Conservation (phyloP, 2,113 vertebrate species). For the Morone saxatilis region DNA sequence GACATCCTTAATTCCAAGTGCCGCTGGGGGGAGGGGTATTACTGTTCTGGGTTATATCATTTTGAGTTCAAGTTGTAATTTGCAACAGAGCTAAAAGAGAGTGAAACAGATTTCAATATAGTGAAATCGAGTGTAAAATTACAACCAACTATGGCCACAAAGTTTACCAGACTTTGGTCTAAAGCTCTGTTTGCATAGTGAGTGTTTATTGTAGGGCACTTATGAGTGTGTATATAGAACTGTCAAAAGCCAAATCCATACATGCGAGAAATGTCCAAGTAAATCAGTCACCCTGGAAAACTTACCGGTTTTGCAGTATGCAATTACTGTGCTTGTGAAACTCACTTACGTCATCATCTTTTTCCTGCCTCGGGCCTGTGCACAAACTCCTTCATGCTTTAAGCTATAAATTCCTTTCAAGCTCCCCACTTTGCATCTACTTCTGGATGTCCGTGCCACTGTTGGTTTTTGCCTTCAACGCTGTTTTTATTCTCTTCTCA, state of each 20-base stretch:
- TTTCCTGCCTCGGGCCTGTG: constrained; percentile 37
- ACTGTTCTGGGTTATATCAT: not conserved
- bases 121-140: not conserved
- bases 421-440: constrained; percentile 14
- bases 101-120: not conserved
- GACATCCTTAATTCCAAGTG: too few species aligned
- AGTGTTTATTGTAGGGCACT: not conserved
- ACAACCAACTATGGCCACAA: not conserved
- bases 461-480: constrained; percentile 6
- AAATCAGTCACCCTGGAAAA: constrained; percentile 24
- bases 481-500: not conserved
- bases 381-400: constrained; percentile 57
- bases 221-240: too few species aligned
- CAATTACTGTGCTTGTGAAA: constrained; percentile 54
- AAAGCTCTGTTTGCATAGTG: not conserved
- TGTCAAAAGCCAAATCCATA: constrained; percentile 7
- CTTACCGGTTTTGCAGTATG: constrained; percentile 36
- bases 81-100: too few species aligned
- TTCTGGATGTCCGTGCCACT: constrained; percentile 29
- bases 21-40: too few species aligned
- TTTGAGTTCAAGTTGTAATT: not conserved
- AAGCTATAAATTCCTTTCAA: constrained; percentile 62
- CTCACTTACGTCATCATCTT: constrained; percentile 36
- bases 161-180: not conserved
- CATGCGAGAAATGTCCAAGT: constrained; percentile 11